Percentiles rank a stretch among this genome's conserved stretches.
Evolutionary conservation across 2,888 invertebrate genomes (phyloP).

Genomic region (Oasisia sp.): DNA sequence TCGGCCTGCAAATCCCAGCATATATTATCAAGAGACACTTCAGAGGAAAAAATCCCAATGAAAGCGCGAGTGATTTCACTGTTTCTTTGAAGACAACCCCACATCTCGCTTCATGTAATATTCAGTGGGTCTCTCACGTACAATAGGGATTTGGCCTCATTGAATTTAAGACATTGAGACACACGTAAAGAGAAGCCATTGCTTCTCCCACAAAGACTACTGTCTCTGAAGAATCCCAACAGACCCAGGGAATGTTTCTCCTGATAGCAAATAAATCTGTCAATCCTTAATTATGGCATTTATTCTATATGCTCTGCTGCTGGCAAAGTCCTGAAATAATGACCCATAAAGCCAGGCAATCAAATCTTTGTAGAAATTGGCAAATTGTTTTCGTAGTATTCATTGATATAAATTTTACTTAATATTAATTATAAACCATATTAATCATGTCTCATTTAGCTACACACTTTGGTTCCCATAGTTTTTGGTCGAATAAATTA

Average conservation of each 20-base stretch:
- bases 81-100: neutral
- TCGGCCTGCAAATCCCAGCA: neutral
- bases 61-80: neutral
- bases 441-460: no score
- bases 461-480: no score
- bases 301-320: neutral
- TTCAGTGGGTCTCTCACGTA: neutral
- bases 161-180: neutral
- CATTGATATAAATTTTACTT: neutral
- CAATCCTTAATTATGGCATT: neutral
- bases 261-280: neutral
- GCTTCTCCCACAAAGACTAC: neutral
- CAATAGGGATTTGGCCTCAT: neutral
- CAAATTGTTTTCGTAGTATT: neutral
- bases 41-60: neutral
- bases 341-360: neutral
- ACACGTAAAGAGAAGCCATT: neutral
- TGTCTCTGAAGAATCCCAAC: neutral
- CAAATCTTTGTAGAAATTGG: neutral
- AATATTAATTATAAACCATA: neutral
- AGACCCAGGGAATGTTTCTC: neutral
- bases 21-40: neutral
- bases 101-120: neutral
- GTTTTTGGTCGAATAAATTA: no score
- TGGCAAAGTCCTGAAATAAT: neutral